Evolutionary conservation across 2,797 vertebrate species (phyloP).

Genomic region (Platalea minor): DNA sequence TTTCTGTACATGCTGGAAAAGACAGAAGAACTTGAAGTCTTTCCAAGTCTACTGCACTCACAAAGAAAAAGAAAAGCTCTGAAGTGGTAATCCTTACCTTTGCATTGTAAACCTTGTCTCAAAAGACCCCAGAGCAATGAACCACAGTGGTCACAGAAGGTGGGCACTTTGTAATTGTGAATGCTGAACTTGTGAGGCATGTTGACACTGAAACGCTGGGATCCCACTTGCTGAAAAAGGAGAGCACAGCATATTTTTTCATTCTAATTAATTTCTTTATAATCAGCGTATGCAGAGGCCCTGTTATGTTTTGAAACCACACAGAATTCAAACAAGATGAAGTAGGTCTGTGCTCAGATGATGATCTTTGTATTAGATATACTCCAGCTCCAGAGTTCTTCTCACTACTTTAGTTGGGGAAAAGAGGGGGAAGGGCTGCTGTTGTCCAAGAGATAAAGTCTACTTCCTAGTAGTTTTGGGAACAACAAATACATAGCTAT

Average conservation of each 20-base stretch:
- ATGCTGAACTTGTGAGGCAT: constrained; percentile 96
- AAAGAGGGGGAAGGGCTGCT: background rate
- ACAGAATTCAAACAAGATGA: background rate
- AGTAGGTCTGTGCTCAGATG: background rate
- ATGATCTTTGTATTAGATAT: background rate
- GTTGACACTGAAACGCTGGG: constrained; percentile 95
- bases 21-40: background rate
- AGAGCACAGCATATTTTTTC: constrained; percentile 6
- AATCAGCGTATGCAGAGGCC: background rate
- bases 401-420: background rate
- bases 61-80: background rate
- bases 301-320: background rate
- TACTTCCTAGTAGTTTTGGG: constrained; percentile 28
- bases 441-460: constrained; percentile 22
- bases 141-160: constrained; percentile 96
- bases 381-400: background rate
- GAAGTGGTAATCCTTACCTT: constrained; percentile 82
- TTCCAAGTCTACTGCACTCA: background rate
- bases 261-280: background rate
- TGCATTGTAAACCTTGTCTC: constrained; percentile 96
- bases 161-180: constrained; percentile 97
- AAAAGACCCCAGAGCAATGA: constrained; percentile 95
- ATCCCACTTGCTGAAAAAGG: constrained; percentile 84
- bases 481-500: constrained; percentile 44
- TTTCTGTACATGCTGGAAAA: background rate